A percentile compares a stretch with the other conserved stretches of the same genome.
Conservation (phyloP, 2,797 vertebrate genomes). For the Lagocephalus sceleratus region DNA sequence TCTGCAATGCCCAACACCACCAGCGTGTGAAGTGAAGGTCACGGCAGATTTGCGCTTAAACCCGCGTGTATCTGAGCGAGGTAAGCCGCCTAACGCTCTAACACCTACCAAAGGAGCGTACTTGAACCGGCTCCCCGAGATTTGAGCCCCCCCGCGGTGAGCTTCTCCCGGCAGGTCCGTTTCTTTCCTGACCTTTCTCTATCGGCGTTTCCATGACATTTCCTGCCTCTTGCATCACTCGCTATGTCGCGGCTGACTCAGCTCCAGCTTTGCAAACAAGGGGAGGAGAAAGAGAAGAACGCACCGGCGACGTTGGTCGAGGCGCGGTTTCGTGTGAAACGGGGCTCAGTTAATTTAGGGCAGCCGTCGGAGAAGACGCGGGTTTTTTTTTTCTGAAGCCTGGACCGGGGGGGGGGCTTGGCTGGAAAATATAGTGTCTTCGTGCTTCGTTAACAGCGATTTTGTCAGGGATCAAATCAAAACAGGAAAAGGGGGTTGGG, state of each 20-base stretch:
- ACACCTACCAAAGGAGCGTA: slow-evolving; percentile 9
- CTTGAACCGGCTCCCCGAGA: slow-evolving; percentile 29
- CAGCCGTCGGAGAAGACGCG: too few relatives aligned
- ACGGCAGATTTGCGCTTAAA: too few relatives aligned
- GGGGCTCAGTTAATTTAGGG: too few relatives aligned
- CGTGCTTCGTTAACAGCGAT: slow-evolving; percentile 9
- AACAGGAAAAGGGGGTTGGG: slow-evolving; percentile 25
- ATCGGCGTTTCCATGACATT: neutral
- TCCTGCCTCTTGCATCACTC: slow-evolving; percentile 2
- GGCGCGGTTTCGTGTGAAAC: neutral
- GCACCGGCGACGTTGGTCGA: slow-evolving; percentile 9
- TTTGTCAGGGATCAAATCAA: slow-evolving; percentile 14
- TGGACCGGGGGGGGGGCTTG: too few relatives aligned
- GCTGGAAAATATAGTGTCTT: neutral
- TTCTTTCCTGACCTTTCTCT: neutral
- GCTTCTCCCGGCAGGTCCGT: slow-evolving; percentile 1
- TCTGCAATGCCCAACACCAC: slow-evolving; percentile 17
- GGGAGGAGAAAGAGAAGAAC: slow-evolving; percentile 5
- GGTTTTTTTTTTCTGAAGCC: too few relatives aligned
- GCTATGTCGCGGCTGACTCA: slow-evolving; percentile 4
- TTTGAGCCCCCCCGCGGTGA: slow-evolving; percentile 13
- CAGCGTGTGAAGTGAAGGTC: slow-evolving; percentile 22
- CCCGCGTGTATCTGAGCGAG: too few relatives aligned
- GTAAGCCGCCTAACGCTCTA: neutral
- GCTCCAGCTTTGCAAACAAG: slow-evolving; percentile 9